A percentile compares a stretch with the other conserved stretches of the same genome.
Conservation (phyloP, 2,888 invertebrate species). For the Ophonus ardosiacus region DNA sequence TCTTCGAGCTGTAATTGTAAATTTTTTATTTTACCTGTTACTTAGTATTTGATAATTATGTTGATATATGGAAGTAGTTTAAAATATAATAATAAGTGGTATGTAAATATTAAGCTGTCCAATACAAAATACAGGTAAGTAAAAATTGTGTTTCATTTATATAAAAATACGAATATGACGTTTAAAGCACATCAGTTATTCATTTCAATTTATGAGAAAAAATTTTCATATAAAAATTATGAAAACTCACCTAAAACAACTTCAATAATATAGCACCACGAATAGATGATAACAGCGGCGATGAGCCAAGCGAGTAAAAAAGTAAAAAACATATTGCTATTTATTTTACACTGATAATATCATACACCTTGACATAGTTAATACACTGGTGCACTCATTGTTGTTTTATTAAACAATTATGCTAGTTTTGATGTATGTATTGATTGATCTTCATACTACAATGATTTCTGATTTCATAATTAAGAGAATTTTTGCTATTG, state of each 20-base stretch:
- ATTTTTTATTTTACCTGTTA: no score
- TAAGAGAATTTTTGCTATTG: slow-evolving; percentile 28
- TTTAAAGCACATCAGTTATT: neutral
- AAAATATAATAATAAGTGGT: no score
- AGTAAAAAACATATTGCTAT: slow-evolving; percentile 55
- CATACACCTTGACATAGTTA: slow-evolving; percentile 53
- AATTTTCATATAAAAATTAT: neutral
- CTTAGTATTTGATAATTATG: no score
- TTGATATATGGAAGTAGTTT: no score
- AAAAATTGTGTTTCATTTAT: no score
- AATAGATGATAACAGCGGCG: slow-evolving; percentile 71
- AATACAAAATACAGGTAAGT: no score
- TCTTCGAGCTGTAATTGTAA: no score
- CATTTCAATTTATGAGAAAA: neutral
- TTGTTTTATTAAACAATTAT: slow-evolving; percentile 26
- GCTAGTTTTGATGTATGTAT: neutral
- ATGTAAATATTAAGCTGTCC: no score
- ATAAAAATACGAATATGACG: no score
- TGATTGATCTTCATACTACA: slow-evolving; percentile 9
- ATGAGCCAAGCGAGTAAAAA: slow-evolving; percentile 72
- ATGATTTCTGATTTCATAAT: slow-evolving; percentile 1
- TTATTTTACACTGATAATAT: slow-evolving; percentile 33
- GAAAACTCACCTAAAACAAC: slow-evolving; percentile 79
- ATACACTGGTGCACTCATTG: slow-evolving; percentile 27
- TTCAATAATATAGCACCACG: slow-evolving; percentile 79